Percentiles rank a stretch among this genome's conserved stretches.
Evolutionary conservation across 1,140 invertebrate genomes (phyloP).

Genomic region (Pachypeltis micranthus): DNA sequence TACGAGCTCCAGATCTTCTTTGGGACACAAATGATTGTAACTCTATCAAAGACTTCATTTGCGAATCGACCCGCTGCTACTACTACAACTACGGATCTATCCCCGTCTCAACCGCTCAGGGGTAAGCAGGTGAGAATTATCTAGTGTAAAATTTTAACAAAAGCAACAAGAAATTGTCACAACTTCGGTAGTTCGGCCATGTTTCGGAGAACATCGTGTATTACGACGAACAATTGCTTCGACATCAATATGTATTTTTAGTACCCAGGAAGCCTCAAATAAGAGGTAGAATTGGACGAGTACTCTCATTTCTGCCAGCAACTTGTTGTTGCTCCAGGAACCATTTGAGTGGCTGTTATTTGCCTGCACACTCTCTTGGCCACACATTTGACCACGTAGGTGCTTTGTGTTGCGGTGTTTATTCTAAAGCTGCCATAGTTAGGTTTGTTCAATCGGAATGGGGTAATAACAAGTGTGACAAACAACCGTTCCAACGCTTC

Average conservation of each 20-base stretch:
- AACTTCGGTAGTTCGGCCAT: not conserved
- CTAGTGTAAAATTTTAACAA: not conserved
- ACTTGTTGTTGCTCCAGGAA: too few species aligned
- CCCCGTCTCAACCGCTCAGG: slow-evolving; percentile 73
- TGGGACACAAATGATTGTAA: slow-evolving; percentile 72
- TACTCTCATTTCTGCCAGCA: not conserved
- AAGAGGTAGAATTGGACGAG: not conserved
- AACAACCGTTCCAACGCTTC: too few species aligned
- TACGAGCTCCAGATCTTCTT: slow-evolving; percentile 57
- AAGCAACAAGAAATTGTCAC: not conserved
- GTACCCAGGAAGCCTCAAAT: not conserved
- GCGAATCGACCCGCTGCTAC: slow-evolving; percentile 77
- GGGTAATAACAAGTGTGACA: too few species aligned
- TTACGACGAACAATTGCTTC: not conserved
- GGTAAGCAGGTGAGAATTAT: slow-evolving; percentile 57
- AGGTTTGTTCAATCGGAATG: too few species aligned
- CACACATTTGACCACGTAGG: too few species aligned
- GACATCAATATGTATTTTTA: too few species aligned
- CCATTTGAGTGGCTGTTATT: too few species aligned
- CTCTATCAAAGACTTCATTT: slow-evolving; percentile 74
- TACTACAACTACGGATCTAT: slow-evolving; percentile 84
- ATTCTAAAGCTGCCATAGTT: too few species aligned
- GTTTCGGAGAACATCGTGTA: not conserved
- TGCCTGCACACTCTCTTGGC: too few species aligned
- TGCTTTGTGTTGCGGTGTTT: too few species aligned